These are phyloP conservation scores for Calliphora vicina DNA, from an alignment of 1,140 invertebrate species.

Conservation along the genomic window DNA sequence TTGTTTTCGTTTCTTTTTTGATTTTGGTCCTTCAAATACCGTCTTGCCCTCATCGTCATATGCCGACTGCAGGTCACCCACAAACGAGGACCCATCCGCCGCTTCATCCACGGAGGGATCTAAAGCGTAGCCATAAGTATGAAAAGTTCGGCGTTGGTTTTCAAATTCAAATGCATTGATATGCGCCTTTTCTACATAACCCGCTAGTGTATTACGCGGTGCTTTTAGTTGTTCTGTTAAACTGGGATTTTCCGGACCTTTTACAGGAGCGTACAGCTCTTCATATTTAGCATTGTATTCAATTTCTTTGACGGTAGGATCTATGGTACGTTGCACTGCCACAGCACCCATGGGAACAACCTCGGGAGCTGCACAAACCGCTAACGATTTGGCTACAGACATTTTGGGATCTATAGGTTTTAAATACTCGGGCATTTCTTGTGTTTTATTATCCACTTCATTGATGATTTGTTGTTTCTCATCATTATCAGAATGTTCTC, in stretches of 20 bases:
- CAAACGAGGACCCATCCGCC: conserved; percentile 71
- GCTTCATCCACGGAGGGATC: conserved; percentile 86
- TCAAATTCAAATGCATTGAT: conserved; percentile 99
- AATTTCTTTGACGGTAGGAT: conserved; percentile 81
- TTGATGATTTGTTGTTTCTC: background rate
- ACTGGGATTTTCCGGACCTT: conserved; percentile 92
- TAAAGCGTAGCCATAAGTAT: conserved; percentile 93
- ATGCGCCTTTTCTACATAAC: conserved; percentile 94
- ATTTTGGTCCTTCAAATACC: conserved; percentile 86
- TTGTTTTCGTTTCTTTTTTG: conserved; percentile 88
- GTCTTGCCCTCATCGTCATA: conserved; percentile 78
- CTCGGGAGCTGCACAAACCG: conserved; percentile 80
- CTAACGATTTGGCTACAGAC: conserved; percentile 67
- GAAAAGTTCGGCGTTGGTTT: conserved; percentile 94
- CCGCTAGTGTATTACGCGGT: conserved; percentile 90
- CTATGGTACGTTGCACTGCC: conserved; percentile 70
- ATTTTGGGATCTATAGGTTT: conserved; percentile 60
- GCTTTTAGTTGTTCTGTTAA: conserved; percentile 88
- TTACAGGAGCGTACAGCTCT: conserved; percentile 90
- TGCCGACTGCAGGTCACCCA: conserved; percentile 71
- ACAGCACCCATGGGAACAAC: conserved; percentile 75
- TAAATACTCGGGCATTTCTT: conserved; percentile 64
- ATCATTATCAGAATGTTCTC: conserved; percentile 47
- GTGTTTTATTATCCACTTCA: background rate
- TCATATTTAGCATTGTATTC: conserved; percentile 94